Conservation (phyloP, 2,113 vertebrate species). For the Dendropsophus ebraccatus region DNA sequence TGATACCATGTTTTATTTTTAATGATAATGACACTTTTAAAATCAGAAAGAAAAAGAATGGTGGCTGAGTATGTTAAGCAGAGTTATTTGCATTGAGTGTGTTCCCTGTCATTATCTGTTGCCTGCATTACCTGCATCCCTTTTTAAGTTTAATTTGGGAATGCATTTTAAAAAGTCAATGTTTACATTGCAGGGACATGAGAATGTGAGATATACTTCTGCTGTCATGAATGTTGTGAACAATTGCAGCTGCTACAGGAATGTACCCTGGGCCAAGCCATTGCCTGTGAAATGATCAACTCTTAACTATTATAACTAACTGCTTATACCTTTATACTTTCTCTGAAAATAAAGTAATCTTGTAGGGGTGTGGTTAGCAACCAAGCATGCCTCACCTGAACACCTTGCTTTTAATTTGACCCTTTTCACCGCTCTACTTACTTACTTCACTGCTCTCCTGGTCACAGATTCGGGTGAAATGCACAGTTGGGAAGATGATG, state of each 20-base stretch:
- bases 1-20: not conserved
- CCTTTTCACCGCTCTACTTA: no score
- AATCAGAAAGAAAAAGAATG: not conserved
- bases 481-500: no score
- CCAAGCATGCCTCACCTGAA: no score
- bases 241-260: slow-evolving; percentile 75
- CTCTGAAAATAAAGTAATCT: not conserved
- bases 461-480: no score
- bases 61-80: not conserved
- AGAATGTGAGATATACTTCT: slow-evolving; percentile 80
- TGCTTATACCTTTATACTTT: not conserved
- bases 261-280: slow-evolving; percentile 46
- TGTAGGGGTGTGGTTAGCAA: no score
- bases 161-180: slow-evolving; percentile 77
- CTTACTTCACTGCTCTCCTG: no score
- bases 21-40: not conserved
- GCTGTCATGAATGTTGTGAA: slow-evolving; percentile 79
- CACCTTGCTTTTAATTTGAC: no score
- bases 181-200: slow-evolving; percentile 77
- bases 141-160: slow-evolving; percentile 73
- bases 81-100: slow-evolving; percentile 39
- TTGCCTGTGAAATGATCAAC: slow-evolving; percentile 29
- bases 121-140: slow-evolving; percentile 71
- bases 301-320: slow-evolving; percentile 42
- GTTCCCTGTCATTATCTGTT: slow-evolving; percentile 59